These are phyloP conservation scores for Caiman crocodilus DNA, from an alignment of 2,797 vertebrate genomes.

Conservation along the genomic window DNA sequence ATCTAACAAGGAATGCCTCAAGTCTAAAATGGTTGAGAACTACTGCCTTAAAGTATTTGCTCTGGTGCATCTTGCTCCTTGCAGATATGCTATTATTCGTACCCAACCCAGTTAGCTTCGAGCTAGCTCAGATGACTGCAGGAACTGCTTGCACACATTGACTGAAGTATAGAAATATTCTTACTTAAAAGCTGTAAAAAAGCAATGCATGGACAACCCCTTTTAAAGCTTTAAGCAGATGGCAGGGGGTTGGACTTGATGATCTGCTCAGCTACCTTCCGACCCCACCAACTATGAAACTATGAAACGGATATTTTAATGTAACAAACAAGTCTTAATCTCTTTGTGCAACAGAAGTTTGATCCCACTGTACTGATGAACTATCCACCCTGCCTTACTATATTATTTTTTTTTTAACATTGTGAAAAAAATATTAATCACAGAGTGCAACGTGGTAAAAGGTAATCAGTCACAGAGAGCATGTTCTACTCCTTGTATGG, in stretches of 20 bases:
- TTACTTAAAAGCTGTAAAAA: not conserved
- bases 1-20: no score
- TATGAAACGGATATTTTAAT: no score
- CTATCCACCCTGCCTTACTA: not conserved
- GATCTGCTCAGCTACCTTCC: not conserved
- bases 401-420: not conserved
- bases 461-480: not conserved
- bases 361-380: not conserved
- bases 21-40: no score
- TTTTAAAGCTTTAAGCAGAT: not conserved
- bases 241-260: not conserved
- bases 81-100: no score
- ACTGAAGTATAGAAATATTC: not conserved
- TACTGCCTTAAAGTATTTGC: no score
- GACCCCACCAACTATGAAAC: no score
- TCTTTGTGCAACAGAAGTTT: not conserved
- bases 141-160: no score
- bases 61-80: no score
- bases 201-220: not conserved
- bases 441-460: not conserved
- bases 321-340: not conserved
- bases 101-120: no score
- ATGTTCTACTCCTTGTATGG: not conserved
- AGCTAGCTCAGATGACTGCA: no score
- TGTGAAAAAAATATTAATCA: not conserved